Evolutionary conservation across 2,797 vertebrate genomes (phyloP), one percentile per base, ranked within the genome.

Genomic region (Acomys russatus): DNA sequence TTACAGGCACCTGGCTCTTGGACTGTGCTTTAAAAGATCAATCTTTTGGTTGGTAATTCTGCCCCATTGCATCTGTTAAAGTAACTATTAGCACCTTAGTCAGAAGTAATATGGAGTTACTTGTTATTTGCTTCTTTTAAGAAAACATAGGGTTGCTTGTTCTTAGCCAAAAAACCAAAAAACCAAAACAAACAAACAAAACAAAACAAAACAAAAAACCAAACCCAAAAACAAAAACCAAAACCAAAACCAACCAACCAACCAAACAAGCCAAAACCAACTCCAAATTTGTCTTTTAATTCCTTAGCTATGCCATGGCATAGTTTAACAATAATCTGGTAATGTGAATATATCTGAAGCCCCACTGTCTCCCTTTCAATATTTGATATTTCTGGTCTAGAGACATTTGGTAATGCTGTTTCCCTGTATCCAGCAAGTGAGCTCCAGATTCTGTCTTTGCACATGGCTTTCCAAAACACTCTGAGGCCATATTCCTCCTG

Each of bases 151-250:
- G 8, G 44, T 77, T 95, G 66, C 22, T 49, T 6, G 30, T 44
- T 95, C 63, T 86, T 44, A 49, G n/a, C 20, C 44, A 28, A 96
- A 88, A n/a, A n/a, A n/a, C n/a, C n/a, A n/a, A n/a, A n/a, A n/a
- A n/a, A n/a, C n/a, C n/a, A n/a, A 95, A 79, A 30, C 17, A 49
- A 30, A 51, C 11, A 51, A 77, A n/a, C 44, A 44, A 44, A n/a
- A n/a, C n/a, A n/a, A n/a, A n/a, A n/a, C n/a, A n/a, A 95, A 79
- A 30, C 17, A 49, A 30, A 51, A 5, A 51, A 77, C 20, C 44
- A 44, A 44, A 44, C 3, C 44, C 44, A 3, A 44, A 44, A 44
- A 44, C 44, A 44, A 44, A 44, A 44, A 44, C 3, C 44, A 44
- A 44, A 44, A 44, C 44, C 44, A 44, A 44, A 44, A 44, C 3